phyloP scores from a whole-genome alignment of 2,888 invertebrate species.

The Tanypteryx hageni region DNA sequence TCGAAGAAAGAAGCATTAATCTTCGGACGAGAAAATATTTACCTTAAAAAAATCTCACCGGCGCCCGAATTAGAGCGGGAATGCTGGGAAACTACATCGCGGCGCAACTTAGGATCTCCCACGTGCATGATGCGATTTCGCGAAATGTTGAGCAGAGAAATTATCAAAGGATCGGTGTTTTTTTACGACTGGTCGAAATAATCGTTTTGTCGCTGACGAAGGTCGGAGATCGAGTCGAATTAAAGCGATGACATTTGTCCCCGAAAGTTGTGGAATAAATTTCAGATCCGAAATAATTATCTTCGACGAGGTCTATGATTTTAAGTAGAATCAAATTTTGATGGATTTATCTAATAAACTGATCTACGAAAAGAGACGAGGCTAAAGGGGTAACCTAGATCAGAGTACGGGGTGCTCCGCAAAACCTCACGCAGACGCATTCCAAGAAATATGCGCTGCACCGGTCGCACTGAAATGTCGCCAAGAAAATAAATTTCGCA shows the following conservation, averaged over 20 bases:
- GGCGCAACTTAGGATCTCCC: neutral
- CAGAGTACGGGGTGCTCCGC: no score
- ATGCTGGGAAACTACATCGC: neutral
- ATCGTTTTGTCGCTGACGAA: neutral
- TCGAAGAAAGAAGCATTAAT: neutral
- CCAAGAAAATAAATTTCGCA: no score
- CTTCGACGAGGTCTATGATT: no score
- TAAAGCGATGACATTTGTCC: neutral
- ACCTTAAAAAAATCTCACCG: neutral
- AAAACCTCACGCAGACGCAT: no score
- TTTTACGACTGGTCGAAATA: neutral
- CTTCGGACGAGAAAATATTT: neutral
- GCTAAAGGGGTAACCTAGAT: no score
- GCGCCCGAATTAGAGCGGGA: neutral
- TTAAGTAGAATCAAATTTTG: no score
- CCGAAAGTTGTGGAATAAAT: neutral
- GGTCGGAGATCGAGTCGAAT: neutral
- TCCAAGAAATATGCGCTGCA: no score
- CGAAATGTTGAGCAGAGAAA: no score
- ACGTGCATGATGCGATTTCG: neutral
- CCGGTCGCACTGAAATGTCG: no score
- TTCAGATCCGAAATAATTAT: neutral
- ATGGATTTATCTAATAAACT: no score
- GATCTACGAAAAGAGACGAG: no score
- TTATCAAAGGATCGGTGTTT: no score